Evolutionary conservation across 2,113 vertebrate species (phyloP), one percentile per base, ranked within the genome.

Genomic region (Oryzias celebensis): DNA sequence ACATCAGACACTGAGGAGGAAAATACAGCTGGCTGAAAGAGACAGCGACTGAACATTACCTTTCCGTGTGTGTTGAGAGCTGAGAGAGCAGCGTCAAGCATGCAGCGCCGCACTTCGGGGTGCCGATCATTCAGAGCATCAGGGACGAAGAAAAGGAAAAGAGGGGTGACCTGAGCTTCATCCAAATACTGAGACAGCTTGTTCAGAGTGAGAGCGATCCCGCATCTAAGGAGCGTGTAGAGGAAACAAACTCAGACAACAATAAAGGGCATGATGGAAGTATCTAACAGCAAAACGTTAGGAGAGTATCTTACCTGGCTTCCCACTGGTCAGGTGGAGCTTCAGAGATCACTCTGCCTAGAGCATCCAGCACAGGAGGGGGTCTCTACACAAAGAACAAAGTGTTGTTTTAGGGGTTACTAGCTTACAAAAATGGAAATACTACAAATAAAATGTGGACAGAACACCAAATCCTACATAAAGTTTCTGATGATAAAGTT

Each of bases 281-380:
- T 5, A 28, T n/a, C 26, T 17, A 7, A 74, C 18, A 22, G 13
- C 4, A 26, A 20, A 4, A 20, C 20, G 20, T n/a, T 31, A 2
- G 2, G n/a, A 26, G 5, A 6, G 2, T 17, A 14, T 23, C 13
- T 43, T 31, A 74, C 97, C 97, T 97, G 87, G 97, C 96, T 91
- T 98, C 97, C 96, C 96, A 98, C 56, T 98, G 96, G 89, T 99
- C 97, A 58, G 97, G 97, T 0, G 97, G 97, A 52, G 96, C 90
- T 84, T 99, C 97, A 46, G 95, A 97, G 78, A 99, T 97, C 54
- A 98, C 94, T 69, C 97, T 91, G 66, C 97, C 97, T 83, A 99
- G 86, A 58, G 94, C 95, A 84, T 99, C 97, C 84, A 99, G 86
- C 73, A 98, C 93, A 6, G 97, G 97, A 7, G 97, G 96, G 0